These are phyloP conservation scores for Dinoponera quadriceps DNA, from an alignment of 1,140 invertebrate species.

Conservation along the genomic window DNA sequence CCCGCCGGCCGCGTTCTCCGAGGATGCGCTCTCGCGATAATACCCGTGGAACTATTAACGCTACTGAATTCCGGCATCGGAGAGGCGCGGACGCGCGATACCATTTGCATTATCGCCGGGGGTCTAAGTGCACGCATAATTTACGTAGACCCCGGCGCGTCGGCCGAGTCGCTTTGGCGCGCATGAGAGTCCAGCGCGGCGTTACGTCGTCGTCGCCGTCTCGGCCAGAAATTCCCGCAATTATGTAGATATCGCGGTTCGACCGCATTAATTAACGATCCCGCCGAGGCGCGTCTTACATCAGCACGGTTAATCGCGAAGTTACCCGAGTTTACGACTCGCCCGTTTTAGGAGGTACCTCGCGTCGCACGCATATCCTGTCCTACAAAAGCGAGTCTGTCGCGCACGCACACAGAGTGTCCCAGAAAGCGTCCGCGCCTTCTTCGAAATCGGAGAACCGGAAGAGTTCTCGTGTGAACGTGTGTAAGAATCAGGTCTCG, in stretches of 20 bases:
- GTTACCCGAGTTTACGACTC: conserved; percentile 9
- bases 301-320: conserved; percentile 33
- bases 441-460: no score
- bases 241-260: conserved; percentile 62
- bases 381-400: neutral
- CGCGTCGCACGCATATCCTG: neutral
- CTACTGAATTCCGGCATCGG: conserved; percentile 72
- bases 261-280: conserved; percentile 66
- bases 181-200: conserved; percentile 15
- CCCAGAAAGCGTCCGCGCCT: no score
- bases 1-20: neutral
- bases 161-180: conserved; percentile 13
- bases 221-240: conserved; percentile 31
- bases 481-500: no score
- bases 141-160: conserved; percentile 54
- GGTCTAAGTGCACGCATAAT: conserved; percentile 76
- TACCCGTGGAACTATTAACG: conserved; percentile 63
- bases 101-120: conserved; percentile 73
- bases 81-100: conserved; percentile 57
- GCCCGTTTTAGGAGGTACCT: neutral
- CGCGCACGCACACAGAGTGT: no score
- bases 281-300: conserved; percentile 22
- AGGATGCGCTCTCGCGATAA: conserved; percentile 62
- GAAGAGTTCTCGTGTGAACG: no score
- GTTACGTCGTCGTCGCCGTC: conserved; percentile 34